Percentiles rank a stretch among this genome's conserved stretches.
phyloP scores from a whole-genome alignment of 2,888 invertebrate species.

The Oligia latruncula region DNA sequence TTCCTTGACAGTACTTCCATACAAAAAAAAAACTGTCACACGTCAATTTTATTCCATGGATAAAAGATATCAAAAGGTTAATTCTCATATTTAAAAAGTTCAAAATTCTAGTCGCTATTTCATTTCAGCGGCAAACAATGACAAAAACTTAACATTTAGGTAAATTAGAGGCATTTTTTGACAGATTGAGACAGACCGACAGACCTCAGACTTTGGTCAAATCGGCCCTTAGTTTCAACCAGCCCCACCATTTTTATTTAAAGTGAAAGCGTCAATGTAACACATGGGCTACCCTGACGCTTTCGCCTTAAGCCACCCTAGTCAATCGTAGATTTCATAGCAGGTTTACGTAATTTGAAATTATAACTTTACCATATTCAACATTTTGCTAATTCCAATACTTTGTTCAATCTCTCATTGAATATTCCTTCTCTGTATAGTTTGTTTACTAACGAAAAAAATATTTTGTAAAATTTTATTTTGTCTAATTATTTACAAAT shows the following conservation, averaged over 20 bases:
- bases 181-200: background rate
- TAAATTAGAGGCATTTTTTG: background rate
- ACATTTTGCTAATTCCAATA: background rate
- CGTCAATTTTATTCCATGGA: background rate
- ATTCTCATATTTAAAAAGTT: background rate
- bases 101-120: too few species aligned
- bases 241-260: background rate
- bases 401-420: background rate
- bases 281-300: too few species aligned
- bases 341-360: background rate
- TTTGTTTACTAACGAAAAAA: conserved; percentile 5
- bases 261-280: too few species aligned
- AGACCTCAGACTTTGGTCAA: background rate
- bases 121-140: background rate
- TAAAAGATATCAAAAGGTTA: background rate
- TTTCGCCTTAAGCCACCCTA: background rate
- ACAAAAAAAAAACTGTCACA: background rate
- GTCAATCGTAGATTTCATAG: background rate
- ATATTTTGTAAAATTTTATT: background rate
- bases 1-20: too few species aligned
- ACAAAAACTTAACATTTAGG: background rate
- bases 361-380: background rate
- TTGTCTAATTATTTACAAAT: conserved; percentile 28
- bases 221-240: too few species aligned
- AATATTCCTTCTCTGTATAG: background rate